Evolutionary conservation across 2,113 vertebrate genomes (phyloP), one percentile per base, ranked within the genome.

Genomic region (Symphodus melops): DNA sequence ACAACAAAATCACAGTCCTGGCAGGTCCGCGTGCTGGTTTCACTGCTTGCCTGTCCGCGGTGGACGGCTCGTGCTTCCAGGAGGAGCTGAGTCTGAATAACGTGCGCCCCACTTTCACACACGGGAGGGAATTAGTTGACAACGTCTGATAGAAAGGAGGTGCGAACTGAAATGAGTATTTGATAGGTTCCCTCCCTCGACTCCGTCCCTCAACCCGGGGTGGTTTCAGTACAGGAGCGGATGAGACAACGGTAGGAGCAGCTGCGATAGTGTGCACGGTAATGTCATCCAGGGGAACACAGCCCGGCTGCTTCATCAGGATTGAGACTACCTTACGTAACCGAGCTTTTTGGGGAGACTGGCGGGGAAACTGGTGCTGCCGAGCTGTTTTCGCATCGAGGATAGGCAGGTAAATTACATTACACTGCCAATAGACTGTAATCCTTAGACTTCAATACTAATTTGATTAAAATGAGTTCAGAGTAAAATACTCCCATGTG

Each of bases 241-340:
- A 20, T 49, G 39, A 46, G n/a, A 21, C 42, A 17, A 14, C 28
- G 55, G 20, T 11, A 9, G 2, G 16, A 25, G 1, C 54, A 6
- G 55, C n/a, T 13, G 74, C 42, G 63, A 19, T 12, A 13, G 46
- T 41, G 36, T 49, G 64, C 21, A 72, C 25, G 68, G 53, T 59
- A 6, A 63, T 62, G 23, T 61, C 55, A 12, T 57, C 33, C 37
- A 51, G 62, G 59, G 46, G 68, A 48, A 57, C 65, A n/a, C 49
- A 20, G 68, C 41, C 61, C 13, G 72, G 59, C 23, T 5, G 81
- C 3, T 46, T 75, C 49, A 10, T 37, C 74, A 14, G 71, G 55
- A 75, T 51, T 68, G 83, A 52, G 53, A 19, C 60, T 61, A 69
- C 41, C 83, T 94, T 93, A 92, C 87, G 88, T 94, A 93, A 94